Base-by-base conservation (phyloP, 92 coral and sea anemone genomes). In the Palythoa caribaeorum region DNA sequence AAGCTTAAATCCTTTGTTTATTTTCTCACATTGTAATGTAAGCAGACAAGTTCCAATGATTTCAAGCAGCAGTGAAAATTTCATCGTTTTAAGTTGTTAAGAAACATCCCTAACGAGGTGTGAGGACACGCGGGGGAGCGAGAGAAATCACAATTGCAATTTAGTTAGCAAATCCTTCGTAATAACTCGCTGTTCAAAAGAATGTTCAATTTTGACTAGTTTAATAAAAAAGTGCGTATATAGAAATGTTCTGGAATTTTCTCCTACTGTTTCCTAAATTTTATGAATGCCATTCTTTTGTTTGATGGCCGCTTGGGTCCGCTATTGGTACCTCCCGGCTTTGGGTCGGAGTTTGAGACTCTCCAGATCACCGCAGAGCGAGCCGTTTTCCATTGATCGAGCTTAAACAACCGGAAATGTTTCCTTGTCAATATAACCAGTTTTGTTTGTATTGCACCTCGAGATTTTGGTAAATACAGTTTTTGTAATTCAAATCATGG, bases 361-460 rank as follows among this genome's bases (percentile, higher is more conserved):
- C 21, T 68, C 86, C 86, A 81, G 86, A 66, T 66, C 86, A 81
- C 71, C 44, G 28, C 28, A 36, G 39, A 38, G 44, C 70, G 47
- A 16, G 44, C 28, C 28, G 28, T 66, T 28, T 77, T 77, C 62
- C 40, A 77, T 77, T 77, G 83, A 77, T 14, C 68, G 52, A 77
- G 21, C 71, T 71, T 40, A 70, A 89, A 91, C 89, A 71, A 65
- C 96, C 97, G 95, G 97, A 94, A 92, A 90, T 85, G 88, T 85
- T 90, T 71, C 77, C 90, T 68, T 83, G 84, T 90, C 90, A 78
- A 87, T 70, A 73, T 87, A 62, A 78, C 83, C 39, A 76, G 71
- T 80, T 73, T 78, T 76, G 89, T 78, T 60, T 59, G 90, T 92
- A 92, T 92, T 92, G 94, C 89, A 81, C 93, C 87, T 74, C 76